These are phyloP conservation scores for Noctua pronuba DNA, from an alignment of 2,888 invertebrate genomes.

Conservation along the genomic window DNA sequence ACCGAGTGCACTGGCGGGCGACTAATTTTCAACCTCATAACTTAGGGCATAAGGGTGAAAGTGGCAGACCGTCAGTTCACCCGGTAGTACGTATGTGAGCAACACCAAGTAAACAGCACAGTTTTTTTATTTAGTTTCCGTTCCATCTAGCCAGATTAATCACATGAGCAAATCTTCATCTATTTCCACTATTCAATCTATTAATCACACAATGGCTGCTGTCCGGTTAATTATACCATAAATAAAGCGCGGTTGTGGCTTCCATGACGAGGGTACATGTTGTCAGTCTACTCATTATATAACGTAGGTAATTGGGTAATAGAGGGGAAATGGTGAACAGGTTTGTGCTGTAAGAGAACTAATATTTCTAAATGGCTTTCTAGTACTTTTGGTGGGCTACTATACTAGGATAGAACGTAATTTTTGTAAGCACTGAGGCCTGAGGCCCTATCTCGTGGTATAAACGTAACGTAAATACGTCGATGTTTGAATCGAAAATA, in stretches of 20 bases:
- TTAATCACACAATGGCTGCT: slow-evolving; percentile 1
- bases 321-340: slow-evolving; percentile 3
- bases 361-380: not conserved
- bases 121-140: not conserved
- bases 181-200: slow-evolving; percentile 31
- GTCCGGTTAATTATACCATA: slow-evolving; percentile 25
- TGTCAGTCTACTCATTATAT: not conserved
- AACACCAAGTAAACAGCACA: not conserved
- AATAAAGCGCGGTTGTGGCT: slow-evolving; percentile 14
- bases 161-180: not conserved
- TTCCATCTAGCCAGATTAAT: not conserved
- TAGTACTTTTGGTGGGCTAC: too few species aligned
- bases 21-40: too few species aligned
- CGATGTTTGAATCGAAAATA: too few species aligned
- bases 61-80: too few species aligned
- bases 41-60: too few species aligned
- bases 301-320: slow-evolving; percentile 23
- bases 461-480: too few species aligned
- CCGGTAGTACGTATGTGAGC: too few species aligned
- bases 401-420: too few species aligned
- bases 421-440: not conserved
- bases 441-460: too few species aligned
- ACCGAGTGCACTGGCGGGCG: too few species aligned
- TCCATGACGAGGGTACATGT: slow-evolving; percentile 36
- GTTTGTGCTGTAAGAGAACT: not conserved